phyloP scores from a whole-genome alignment of 2,888 invertebrate species.

The Drosophila eohydei region DNA sequence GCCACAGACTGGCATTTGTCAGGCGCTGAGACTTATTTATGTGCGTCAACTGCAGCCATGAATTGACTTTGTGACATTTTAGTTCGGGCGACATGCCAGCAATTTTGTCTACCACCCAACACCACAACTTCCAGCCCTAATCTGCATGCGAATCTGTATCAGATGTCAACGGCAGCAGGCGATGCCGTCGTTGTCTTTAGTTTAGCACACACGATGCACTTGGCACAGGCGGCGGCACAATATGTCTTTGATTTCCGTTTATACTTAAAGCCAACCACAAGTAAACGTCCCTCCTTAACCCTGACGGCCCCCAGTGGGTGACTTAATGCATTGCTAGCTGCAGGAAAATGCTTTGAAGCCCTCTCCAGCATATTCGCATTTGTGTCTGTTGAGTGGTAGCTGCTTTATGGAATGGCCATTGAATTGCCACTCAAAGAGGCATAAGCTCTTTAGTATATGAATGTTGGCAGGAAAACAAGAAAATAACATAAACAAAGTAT shows the following conservation, averaged over 20 bases:
- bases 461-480: background rate
- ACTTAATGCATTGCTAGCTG: constrained; percentile 26
- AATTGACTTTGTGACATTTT: constrained; percentile 69
- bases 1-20: constrained; percentile 43
- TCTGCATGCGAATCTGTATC: constrained; percentile 45
- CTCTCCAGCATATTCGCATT: constrained; percentile 19
- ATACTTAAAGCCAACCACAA: constrained; percentile 56
- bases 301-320: background rate
- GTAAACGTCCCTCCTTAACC: background rate
- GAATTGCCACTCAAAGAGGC: constrained; percentile 23
- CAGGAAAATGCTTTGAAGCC: constrained; percentile 19
- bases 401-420: constrained; percentile 25
- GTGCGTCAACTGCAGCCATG: constrained; percentile 70
- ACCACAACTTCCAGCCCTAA: constrained; percentile 15
- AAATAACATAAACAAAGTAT: background rate
- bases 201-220: constrained; percentile 65
- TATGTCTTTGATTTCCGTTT: constrained; percentile 74
- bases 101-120: constrained; percentile 1
- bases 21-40: constrained; percentile 69
- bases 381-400: constrained; percentile 11
- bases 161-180: constrained; percentile 62
- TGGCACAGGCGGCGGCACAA: constrained; percentile 57
- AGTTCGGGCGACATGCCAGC: constrained; percentile 47
- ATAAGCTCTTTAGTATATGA: background rate
- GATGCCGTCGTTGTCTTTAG: constrained; percentile 56